These are phyloP conservation scores for Onychostruthus taczanowskii DNA, from an alignment of 2,113 vertebrate genomes.

Conservation along the genomic window DNA sequence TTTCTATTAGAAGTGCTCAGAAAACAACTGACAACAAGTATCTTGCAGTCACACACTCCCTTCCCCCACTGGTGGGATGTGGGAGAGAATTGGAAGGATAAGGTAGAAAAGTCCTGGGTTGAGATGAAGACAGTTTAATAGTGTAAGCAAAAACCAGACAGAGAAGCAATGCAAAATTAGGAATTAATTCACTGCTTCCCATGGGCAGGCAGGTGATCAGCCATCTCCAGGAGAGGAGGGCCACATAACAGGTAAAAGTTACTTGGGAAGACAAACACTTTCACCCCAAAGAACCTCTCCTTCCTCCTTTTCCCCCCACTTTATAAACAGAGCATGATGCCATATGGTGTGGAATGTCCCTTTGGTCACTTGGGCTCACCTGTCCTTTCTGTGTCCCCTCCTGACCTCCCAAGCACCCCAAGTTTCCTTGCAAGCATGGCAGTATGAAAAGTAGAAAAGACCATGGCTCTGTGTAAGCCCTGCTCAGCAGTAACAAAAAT, in stretches of 20 bases:
- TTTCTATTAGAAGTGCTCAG: background rate
- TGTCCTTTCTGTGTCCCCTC: background rate
- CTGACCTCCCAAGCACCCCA: fast-evolving
- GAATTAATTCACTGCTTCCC: background rate
- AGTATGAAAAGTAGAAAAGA: background rate
- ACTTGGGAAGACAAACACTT: background rate
- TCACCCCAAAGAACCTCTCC: background rate
- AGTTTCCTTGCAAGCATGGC: fast-evolving
- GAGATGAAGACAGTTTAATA: background rate
- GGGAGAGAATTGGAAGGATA: background rate
- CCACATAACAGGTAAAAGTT: background rate
- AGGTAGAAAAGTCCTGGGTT: background rate
- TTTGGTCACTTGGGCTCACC: background rate
- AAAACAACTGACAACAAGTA: background rate
- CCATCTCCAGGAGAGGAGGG: background rate
- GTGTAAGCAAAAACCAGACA: background rate
- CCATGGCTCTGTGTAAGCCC: background rate
- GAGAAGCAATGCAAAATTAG: background rate
- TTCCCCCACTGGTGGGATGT: fast-evolving
- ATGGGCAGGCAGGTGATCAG: background rate
- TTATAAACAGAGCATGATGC: background rate
- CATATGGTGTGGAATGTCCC: background rate
- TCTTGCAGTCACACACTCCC: fast-evolving
- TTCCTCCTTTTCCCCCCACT: background rate
- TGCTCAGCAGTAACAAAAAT: background rate